Percentiles rank a stretch among this genome's conserved stretches.
These are phyloP conservation scores for Dissostichus mawsoni DNA, from an alignment of 2,113 vertebrate genomes.

Conservation along the genomic window DNA sequence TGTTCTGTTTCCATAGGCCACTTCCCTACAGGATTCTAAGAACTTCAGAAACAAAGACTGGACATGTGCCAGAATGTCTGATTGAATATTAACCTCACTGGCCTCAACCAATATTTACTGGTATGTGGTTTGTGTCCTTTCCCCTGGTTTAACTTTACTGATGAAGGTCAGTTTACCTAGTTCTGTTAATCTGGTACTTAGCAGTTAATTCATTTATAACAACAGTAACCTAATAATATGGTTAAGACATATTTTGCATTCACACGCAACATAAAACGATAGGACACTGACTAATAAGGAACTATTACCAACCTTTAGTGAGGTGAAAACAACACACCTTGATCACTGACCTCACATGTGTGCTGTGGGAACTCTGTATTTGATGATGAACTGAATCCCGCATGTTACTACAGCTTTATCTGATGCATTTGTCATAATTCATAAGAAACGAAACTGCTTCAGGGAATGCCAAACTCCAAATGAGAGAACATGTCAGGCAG, in stretches of 20 bases:
- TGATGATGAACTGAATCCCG: not conserved
- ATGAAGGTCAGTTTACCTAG: conserved; percentile 6
- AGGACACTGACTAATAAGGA: not conserved
- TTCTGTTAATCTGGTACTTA: not conserved
- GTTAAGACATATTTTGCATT: not conserved
- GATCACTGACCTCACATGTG: not conserved
- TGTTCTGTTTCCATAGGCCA: not conserved
- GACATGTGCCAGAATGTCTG: conserved; percentile 18
- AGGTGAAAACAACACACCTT: not conserved
- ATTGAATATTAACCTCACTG: conserved; percentile 43
- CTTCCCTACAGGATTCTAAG: conserved; percentile 10
- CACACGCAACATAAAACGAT: not conserved
- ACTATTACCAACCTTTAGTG: not conserved
- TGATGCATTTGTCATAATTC: not conserved
- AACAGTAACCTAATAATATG: not conserved
- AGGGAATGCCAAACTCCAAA: not conserved
- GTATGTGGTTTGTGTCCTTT: conserved; percentile 7
- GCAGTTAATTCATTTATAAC: not conserved
- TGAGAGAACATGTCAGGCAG: not conserved
- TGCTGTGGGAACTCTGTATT: not conserved
- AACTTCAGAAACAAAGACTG: conserved; percentile 5
- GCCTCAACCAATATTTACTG: conserved; percentile 42
- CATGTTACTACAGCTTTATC: not conserved
- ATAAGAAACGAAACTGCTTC: not conserved
- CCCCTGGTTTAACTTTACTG: conserved; percentile 7